A percentile compares a stretch with the other conserved stretches of the same genome.
These are phyloP conservation scores for Rhineura floridana DNA, from an alignment of 2,113 vertebrate species.

Conservation along the genomic window DNA sequence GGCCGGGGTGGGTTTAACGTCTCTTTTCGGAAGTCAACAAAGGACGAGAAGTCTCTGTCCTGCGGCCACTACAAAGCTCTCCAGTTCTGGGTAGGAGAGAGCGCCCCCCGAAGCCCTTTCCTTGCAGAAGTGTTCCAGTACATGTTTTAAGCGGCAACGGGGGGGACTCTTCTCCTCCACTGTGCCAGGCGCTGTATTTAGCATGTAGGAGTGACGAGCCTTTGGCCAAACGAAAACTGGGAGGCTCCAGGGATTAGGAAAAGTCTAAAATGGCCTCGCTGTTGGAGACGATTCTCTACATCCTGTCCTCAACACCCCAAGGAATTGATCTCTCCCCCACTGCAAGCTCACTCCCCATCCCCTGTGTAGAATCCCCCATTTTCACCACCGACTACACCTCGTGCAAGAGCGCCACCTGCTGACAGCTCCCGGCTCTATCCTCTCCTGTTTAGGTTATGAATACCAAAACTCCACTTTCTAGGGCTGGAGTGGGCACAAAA, in stretches of 20 bases:
- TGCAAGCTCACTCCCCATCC: neutral
- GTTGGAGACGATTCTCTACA: neutral
- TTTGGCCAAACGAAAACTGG: neutral
- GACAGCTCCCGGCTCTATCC: neutral
- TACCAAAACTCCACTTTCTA: neutral
- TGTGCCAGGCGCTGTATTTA: too few species aligned
- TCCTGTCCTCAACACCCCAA: neutral
- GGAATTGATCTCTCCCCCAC: neutral
- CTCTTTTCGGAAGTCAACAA: neutral
- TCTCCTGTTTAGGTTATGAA: too few species aligned
- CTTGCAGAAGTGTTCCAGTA: too few species aligned
- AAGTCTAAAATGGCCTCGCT: neutral
- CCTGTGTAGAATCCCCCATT: too few species aligned
- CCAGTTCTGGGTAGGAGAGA: too few species aligned
- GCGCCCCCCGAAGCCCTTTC: too few species aligned
- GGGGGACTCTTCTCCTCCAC: too few species aligned
- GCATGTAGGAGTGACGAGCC: too few species aligned
- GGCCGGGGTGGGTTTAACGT: neutral
- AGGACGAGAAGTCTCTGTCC: neutral
- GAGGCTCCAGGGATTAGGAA: neutral
- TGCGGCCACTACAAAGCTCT: neutral
- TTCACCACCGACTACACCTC: neutral
- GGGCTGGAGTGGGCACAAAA: too few species aligned
- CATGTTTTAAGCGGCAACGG: too few species aligned
- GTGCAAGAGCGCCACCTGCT: neutral